These are phyloP conservation scores for Catostomus latipinnis DNA, from an alignment of 2,797 vertebrate genomes.

Conservation along the genomic window DNA sequence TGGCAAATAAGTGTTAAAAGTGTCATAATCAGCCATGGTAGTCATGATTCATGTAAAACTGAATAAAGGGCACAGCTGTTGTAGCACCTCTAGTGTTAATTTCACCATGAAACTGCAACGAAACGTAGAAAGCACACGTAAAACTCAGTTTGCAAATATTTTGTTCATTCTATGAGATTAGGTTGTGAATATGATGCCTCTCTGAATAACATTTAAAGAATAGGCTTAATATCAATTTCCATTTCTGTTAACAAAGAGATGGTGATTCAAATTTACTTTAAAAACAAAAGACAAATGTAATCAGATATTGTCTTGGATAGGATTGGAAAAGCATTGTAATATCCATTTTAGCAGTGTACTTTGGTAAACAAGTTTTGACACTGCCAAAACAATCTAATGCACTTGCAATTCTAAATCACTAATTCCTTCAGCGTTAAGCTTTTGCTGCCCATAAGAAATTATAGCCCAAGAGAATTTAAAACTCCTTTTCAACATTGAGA, in stretches of 20 bases:
- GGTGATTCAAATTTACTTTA: neutral
- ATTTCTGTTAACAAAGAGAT: neutral
- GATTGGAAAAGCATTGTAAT: neutral
- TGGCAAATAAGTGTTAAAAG: too few relatives aligned
- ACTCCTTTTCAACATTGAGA: neutral
- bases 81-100: too few relatives aligned
- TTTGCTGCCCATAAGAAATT: neutral
- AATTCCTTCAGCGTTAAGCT: too few relatives aligned
- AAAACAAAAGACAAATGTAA: neutral
- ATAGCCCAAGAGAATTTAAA: neutral
- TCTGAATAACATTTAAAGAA: too few relatives aligned
- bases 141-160: too few relatives aligned
- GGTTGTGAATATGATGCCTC: too few relatives aligned
- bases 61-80: too few relatives aligned
- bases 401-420: neutral
- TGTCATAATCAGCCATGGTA: too few relatives aligned
- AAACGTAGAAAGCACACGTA: too few relatives aligned
- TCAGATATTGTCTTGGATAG: neutral
- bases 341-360: neutral
- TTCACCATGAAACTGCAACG: too few relatives aligned
- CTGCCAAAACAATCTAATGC: neutral
- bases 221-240: neutral
- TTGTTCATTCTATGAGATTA: too few relatives aligned
- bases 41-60: too few relatives aligned
- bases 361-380: neutral